Conservation (phyloP, 2,113 vertebrate species). For the Psilopsiagon aymara region DNA sequence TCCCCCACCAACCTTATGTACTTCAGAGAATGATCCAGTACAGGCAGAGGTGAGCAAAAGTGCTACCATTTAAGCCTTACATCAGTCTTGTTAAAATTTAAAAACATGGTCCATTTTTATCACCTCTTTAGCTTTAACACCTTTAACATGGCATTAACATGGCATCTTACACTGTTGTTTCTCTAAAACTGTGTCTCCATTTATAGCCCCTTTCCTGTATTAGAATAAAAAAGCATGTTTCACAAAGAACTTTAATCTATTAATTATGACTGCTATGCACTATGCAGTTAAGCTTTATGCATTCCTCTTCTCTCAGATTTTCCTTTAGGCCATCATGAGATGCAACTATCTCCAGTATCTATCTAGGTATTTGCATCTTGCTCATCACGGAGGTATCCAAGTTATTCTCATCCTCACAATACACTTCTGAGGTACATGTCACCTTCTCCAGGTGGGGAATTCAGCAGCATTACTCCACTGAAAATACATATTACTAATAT, state of each 20-base stretch:
- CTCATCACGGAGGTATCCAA: constrained; percentile 47
- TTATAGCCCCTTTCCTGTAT: neutral
- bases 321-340: constrained; percentile 38
- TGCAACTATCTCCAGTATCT: constrained; percentile 23
- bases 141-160: neutral
- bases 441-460: neutral
- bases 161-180: neutral
- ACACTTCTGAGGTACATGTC: neutral
- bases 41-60: neutral
- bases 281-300: constrained; percentile 20
- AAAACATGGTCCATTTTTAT: neutral
- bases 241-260: constrained; percentile 39
- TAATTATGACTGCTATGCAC: constrained; percentile 34
- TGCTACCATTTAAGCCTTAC: neutral
- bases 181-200: neutral
- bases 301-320: constrained; percentile 22
- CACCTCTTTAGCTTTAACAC: neutral
- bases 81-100: neutral
- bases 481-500: neutral
- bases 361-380: neutral
- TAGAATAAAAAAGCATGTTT: constrained; percentile 13
- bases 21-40: neutral
- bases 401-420: neutral
- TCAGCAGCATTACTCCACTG: neutral
- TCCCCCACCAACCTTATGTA: neutral